Percentiles rank a stretch among this genome's conserved stretches.
These are phyloP conservation scores for Maniola hyperantus DNA, from an alignment of 2,888 invertebrate species.

Conservation along the genomic window DNA sequence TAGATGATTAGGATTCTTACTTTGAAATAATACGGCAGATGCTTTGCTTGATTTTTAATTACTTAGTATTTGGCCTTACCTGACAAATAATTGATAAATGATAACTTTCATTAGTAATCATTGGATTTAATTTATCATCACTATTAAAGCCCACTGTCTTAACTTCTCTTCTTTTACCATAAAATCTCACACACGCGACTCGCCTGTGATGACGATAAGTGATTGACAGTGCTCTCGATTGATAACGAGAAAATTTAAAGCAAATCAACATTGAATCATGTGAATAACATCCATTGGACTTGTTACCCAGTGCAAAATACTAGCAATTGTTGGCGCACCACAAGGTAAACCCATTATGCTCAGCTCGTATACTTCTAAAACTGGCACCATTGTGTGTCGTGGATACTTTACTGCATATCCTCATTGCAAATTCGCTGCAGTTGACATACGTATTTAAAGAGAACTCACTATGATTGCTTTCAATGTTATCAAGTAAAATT, in stretches of 20 bases:
- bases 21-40: too few species aligned
- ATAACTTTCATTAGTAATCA: too few species aligned
- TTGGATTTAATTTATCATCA: too few species aligned
- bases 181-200: constrained; percentile 64
- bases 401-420: constrained; percentile 41
- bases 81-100: too few species aligned
- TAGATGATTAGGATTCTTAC: too few species aligned
- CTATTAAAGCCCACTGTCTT: too few species aligned
- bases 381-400: constrained; percentile 58
- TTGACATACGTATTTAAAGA: constrained; percentile 37
- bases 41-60: too few species aligned
- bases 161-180: too few species aligned
- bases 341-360: constrained; percentile 78
- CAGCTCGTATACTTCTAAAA: constrained; percentile 69
- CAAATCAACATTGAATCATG: constrained; percentile 56
- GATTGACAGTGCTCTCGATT: constrained; percentile 66
- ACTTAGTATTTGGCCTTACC: too few species aligned
- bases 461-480: constrained; percentile 22
- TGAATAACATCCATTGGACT: constrained; percentile 54
- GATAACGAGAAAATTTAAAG: constrained; percentile 60
- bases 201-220: constrained; percentile 71
- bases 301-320: constrained; percentile 42
- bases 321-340: constrained; percentile 57
- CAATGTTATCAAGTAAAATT: constrained; percentile 28
- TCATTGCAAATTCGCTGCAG: constrained; percentile 35